Base-by-base conservation (phyloP, 2,797 vertebrate genomes). In the Aplochiton taeniatus region DNA sequence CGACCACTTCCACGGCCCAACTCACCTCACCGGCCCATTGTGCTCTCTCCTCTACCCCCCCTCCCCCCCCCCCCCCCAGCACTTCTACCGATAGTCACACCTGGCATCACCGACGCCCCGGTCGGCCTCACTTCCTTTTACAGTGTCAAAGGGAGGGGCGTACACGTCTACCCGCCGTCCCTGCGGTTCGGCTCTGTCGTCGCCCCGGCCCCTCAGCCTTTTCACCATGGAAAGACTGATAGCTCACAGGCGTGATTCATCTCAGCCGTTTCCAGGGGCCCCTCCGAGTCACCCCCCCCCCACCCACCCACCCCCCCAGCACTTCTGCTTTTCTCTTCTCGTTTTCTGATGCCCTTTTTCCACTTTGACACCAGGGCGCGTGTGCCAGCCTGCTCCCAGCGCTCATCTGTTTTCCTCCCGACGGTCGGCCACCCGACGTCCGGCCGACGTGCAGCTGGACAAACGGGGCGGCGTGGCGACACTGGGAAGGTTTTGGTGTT, bases 291-390 rank as follows among this genome's bases (percentile, higher is more conserved):
- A 74, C 80, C 72, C 78, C 76, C 82, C 19, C 61, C 59, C 72
- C n/a, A n/a, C n/a, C n/a, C n/a, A n/a, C n/a, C n/a, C n/a, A n/a
- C n/a, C n/a, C 82, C 19, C 61, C 59, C 72, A 55, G 65, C 73
- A 77, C 81, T 89, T 87, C 87, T 84, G 75, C 81, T 88, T 89
- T 88, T 85, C 83, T 74, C 77, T 63, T 76, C 58, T 54, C 44
- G 18, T 74, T 77, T 72, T 73, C 58, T 81, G 60, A 73, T 79
- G 74, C 66, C 20, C 66, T 76, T 80, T 80, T 84, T 73, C 81
- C 76, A 83, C 44, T 49, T 74, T 78, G 78, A 69, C 14, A 72
- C 76, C 66, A n/a, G 75, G 63, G 61, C 19, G 45, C 55, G 63
- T 71, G 42, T 77, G 69, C 68, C 53, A 55, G 62, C 56, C 66